Evolutionary conservation across 2,888 invertebrate species (phyloP).

Genomic region (Cephus sareptanus): DNA sequence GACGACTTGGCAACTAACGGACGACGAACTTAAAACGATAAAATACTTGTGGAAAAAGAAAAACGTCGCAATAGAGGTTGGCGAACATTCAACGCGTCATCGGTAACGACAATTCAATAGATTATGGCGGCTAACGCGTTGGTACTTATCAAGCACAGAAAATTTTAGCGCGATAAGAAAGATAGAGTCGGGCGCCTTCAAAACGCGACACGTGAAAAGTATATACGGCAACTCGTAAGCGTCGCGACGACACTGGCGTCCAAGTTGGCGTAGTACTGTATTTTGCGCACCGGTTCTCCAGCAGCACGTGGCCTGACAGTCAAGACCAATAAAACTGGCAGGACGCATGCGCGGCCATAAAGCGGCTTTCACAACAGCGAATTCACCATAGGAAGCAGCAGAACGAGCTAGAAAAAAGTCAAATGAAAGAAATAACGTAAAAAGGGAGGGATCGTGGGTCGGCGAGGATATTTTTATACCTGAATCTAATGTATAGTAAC

Average conservation of each 20-base stretch:
- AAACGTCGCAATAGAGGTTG: background rate
- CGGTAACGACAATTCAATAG: background rate
- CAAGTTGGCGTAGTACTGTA: background rate
- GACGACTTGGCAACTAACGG: background rate
- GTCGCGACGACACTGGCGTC: background rate
- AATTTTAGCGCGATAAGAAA: background rate
- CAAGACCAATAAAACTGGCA: background rate
- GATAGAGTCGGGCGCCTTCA: background rate
- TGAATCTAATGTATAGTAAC: background rate
- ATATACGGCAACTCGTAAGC: background rate
- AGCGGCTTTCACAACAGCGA: constrained; percentile 1
- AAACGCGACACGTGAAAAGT: background rate
- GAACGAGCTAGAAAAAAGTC: background rate
- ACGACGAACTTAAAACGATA: background rate
- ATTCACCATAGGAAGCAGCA: background rate
- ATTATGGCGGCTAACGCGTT: background rate
- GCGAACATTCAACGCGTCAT: background rate
- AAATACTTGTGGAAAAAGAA: background rate
- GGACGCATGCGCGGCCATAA: background rate
- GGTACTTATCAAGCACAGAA: background rate
- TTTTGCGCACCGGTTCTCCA: background rate
- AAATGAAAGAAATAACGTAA: background rate
- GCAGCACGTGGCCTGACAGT: background rate
- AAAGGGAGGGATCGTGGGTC: background rate
- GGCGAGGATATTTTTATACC: background rate